Evolutionary conservation across 2,797 vertebrate genomes (phyloP).

Genomic region (Cetoscarus ocellatus): DNA sequence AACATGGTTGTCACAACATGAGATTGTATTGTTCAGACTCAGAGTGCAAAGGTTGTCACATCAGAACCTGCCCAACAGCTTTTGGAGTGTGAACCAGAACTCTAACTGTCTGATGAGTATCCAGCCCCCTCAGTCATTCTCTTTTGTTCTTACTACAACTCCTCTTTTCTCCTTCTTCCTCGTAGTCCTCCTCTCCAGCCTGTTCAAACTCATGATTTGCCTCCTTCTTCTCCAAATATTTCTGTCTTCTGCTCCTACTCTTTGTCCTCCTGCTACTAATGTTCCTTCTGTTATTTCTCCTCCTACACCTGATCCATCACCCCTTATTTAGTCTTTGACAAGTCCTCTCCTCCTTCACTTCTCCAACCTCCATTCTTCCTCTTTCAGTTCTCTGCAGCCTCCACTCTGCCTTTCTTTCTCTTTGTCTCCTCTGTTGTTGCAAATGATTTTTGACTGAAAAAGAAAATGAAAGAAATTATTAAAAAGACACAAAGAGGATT

Average conservation of each 20-base stretch:
- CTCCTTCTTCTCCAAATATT: neutral
- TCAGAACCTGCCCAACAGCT: no score
- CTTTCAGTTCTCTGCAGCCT: neutral
- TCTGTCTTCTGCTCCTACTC: neutral
- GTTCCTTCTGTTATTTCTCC: neutral
- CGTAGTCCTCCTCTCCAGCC: no score
- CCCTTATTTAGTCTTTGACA: neutral
- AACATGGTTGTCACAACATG: no score
- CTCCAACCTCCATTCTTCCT: neutral
- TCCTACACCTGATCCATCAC: neutral
- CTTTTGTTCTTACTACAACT: no score
- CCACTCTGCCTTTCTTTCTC: neutral
- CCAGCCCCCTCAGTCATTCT: no score
- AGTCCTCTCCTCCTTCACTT: neutral
- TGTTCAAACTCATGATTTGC: no score
- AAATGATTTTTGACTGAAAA: slow-evolving; percentile 9
- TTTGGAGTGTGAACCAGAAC: no score
- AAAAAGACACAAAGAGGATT: slow-evolving; percentile 51
- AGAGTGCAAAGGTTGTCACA: no score
- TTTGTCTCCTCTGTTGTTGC: slow-evolving; percentile 31
- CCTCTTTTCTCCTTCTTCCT: no score
- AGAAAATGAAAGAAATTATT: slow-evolving; percentile 46
- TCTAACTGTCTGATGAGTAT: no score
- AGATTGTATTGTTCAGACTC: no score
- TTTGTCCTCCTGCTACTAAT: neutral